Base-by-base conservation (phyloP, 2,797 vertebrate species). In the Diceros bicornis region DNA sequence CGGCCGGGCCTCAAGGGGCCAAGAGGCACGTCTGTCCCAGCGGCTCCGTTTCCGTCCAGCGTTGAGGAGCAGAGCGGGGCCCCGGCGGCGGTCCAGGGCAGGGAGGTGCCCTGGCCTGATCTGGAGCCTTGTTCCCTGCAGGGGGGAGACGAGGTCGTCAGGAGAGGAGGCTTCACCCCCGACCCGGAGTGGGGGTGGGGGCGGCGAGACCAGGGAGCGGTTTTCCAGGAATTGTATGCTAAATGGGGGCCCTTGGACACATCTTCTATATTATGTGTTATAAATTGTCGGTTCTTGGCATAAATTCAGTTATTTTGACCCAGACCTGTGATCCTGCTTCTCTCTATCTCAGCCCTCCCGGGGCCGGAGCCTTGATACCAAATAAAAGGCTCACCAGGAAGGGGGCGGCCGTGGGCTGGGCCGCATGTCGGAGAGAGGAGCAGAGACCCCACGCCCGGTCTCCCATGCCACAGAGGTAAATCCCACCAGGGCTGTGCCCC, bases 331-430 rank as follows among this genome's bases (percentile, higher is more conserved):
- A 6, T 29, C 21, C 8, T 0, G 1, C 20, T 16, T 32, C 41
- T 86, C 50, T 86, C n/a, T 37, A 1, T 37, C 66, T 78, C 55
- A 1, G 12, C 55, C 11, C 17, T 44, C 71, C 14, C 0, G 57
- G 41, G 47, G 25, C 34, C 1, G 1, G 64, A 4, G 59, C 8
- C 10, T 44, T 1, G 20, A 47, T 12, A n/a, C 44, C 59, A 41
- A 7, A n/a, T 29, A 32, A 68, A 11, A 61, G 27, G 27, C 11
- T 44, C 23, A 4, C 44, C 1, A 32, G 13, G 50, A 1, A 11
- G 29, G 27, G 14, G 68, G 18, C 20, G 13, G 32, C 52, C 0
- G 3, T 14, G 0, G 3, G 75, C 8, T 0, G 0, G 18, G 34
- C 52, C 9, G 13, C n/a, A 10, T 4, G 7, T 25, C 0, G 23